Evolutionary conservation across 2,113 vertebrate species (phyloP).

Genomic region (Otolemur garnettii): DNA sequence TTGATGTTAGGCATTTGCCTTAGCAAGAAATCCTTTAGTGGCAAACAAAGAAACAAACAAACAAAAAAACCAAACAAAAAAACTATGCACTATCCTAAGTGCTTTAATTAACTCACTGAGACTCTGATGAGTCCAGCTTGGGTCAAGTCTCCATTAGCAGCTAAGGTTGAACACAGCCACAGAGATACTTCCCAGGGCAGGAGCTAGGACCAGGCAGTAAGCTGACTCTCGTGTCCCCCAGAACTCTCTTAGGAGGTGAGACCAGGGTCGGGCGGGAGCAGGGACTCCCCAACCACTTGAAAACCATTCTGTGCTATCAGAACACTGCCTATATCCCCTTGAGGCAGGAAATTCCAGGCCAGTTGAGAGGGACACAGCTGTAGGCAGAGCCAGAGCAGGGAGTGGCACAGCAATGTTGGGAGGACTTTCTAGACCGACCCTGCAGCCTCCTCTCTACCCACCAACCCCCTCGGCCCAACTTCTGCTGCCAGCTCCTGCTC

Average conservation of each 20-base stretch:
- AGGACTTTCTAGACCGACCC: neutral
- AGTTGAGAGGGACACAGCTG: neutral
- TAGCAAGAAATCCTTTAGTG: neutral
- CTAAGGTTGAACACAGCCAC: accelerated
- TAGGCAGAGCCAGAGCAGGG: neutral
- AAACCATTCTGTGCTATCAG: neutral
- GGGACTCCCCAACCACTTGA: neutral
- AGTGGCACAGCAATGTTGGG: neutral
- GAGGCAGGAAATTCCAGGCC: neutral
- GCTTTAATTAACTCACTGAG: neutral
- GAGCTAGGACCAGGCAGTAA: neutral
- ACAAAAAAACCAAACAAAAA: too few species aligned
- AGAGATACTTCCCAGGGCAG: neutral
- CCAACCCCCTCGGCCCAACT: too few species aligned
- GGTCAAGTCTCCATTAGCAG: neutral
- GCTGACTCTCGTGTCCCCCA: accelerated
- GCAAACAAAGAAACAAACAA: neutral
- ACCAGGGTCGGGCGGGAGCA: neutral
- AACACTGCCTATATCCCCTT: accelerated
- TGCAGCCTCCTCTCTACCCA: neutral
- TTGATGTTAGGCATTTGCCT: neutral
- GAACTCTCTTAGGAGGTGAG: neutral
- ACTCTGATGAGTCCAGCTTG: neutral
- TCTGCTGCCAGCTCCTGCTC: neutral
- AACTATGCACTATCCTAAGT: too few species aligned